Base-by-base conservation (phyloP, 2,797 vertebrate genomes). In the Hippopotamyrus pictus region DNA sequence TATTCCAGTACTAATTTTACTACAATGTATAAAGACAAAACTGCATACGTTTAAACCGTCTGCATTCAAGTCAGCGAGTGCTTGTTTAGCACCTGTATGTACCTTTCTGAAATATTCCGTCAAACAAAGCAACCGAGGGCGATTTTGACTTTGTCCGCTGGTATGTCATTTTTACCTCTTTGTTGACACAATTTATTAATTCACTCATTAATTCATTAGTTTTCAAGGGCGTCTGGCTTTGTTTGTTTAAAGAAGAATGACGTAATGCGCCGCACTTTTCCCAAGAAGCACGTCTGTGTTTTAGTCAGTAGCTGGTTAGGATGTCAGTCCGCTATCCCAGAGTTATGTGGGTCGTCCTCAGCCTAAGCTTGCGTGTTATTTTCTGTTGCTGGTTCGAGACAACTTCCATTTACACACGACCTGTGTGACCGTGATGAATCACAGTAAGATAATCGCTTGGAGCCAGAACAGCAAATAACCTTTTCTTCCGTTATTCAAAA, bases 171-270 rank as follows among this genome's bases (percentile, higher is more conserved):
- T 79, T 79, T 79, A 8, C 73, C 73, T 8, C 17, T 46, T 79
- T 79, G 73, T 79, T 79, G 44, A 79, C 17, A 79, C 19, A 79
- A 79, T 73, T 37, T 73, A 73, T 79, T 46, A 79, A 79, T 79
- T 79, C 73, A 46, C 17, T 79, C 73, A 44, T 79, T 79, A 44
- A 79, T 79, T 41, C 37, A 46, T 79, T 79, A 46, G 73, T 79
- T 79, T 79, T 79, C 73, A 79, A 79, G 73, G 73, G 41, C 73
- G 73, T 44, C 73, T 79, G 73, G 41, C 17, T 19, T 44, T 79
- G 73, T 79, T 79, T 79, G 73, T 41, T 79, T 79, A 79, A 79
- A 46, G 41, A n/a, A 79, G 73, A 79, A 79, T 79, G 73, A 79
- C 44, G 73, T 79, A 41, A 79, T 79, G 73, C 37, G 65, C 65